Conservation (phyloP, 2,113 vertebrate species). For the Electrona antarctica region DNA sequence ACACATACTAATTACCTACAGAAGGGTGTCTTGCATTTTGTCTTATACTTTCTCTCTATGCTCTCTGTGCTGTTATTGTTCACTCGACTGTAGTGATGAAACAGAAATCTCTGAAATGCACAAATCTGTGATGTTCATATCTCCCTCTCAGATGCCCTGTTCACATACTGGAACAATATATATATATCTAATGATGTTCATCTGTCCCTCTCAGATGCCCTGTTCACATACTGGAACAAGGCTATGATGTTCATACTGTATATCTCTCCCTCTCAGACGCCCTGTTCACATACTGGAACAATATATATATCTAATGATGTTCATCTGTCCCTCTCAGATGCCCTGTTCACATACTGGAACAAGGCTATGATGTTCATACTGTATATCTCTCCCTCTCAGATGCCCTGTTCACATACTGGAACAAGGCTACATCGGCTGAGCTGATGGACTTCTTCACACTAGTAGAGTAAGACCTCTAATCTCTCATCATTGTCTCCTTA, state of each 20-base stretch:
- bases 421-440: conserved; percentile 91
- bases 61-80: too few species aligned
- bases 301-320: too few species aligned
- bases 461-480: conserved; percentile 86
- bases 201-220: conserved; percentile 83
- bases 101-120: too few species aligned
- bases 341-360: conserved; percentile 96
- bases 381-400: conserved; percentile 81
- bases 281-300: conserved; percentile 97
- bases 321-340: conserved; percentile 83
- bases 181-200: too few species aligned
- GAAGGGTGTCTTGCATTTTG: too few species aligned
- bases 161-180: conserved; percentile 97
- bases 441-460: conserved; percentile 98
- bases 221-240: conserved; percentile 98
- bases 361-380: too few species aligned
- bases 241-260: too few species aligned
- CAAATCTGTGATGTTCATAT: conserved; percentile 34
- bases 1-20: too few species aligned
- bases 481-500: not conserved
- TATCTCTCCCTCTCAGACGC: conserved; percentile 84
- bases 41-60: too few species aligned
- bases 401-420: conserved; percentile 96
- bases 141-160: conserved; percentile 87
- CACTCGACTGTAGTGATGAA: too few species aligned